These are phyloP conservation scores for Tylochromis polylepis DNA, from an alignment of 2,113 vertebrate genomes.

Conservation along the genomic window DNA sequence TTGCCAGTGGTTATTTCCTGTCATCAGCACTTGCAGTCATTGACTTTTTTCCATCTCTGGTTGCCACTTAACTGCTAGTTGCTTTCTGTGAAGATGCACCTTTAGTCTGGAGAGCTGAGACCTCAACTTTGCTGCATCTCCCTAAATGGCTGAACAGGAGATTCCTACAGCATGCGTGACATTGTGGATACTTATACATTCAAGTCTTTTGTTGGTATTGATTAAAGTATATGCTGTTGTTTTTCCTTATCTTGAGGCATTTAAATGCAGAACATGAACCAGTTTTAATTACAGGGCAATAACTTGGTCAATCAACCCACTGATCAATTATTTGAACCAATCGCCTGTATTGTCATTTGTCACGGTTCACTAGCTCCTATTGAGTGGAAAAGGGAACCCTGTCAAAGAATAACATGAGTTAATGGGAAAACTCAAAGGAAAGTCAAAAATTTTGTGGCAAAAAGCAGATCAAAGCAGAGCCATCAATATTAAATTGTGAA, in stretches of 20 bases:
- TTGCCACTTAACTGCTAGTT: background rate
- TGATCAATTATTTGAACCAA: conserved; percentile 32
- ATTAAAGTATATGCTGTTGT: background rate
- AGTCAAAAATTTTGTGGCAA: background rate
- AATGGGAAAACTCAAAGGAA: background rate
- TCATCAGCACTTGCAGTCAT: background rate
- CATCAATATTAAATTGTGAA: background rate
- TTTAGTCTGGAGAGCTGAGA: background rate
- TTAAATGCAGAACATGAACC: background rate
- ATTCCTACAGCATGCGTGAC: background rate
- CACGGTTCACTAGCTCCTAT: background rate
- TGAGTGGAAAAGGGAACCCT: background rate
- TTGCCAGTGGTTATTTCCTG: background rate
- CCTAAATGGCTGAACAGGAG: background rate
- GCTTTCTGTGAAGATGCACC: background rate
- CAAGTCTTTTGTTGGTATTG: background rate
- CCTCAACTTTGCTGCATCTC: background rate
- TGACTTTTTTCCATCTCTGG: background rate
- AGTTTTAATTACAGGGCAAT: conserved; percentile 22
- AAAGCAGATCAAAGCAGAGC: conserved; percentile 3
- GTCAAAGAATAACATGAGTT: background rate
- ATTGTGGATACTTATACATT: background rate
- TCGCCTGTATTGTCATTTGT: conserved; percentile 43
- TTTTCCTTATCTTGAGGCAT: background rate
- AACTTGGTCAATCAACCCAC: background rate